Percentiles rank a stretch among this genome's conserved stretches.
phyloP scores from a whole-genome alignment of 2,113 vertebrate genomes.

The Meriones unguiculatus region DNA sequence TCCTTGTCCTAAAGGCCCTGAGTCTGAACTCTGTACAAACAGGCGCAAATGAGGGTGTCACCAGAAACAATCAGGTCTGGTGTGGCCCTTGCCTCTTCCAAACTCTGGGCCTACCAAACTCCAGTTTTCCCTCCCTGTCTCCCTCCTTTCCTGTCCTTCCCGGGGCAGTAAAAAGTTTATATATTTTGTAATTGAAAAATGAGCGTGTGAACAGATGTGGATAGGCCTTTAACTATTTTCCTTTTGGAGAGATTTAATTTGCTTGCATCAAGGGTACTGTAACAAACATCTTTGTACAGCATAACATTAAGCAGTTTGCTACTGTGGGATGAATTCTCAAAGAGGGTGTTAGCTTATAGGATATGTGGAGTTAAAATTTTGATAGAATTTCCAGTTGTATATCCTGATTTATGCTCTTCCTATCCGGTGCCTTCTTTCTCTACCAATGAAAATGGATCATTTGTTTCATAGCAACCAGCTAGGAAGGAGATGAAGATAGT shows the following conservation, averaged over 20 bases:
- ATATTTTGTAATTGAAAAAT: not conserved
- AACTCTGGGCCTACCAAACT: not conserved
- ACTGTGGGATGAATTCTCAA: not conserved
- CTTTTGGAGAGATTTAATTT: constrained; percentile 14
- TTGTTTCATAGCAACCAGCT: constrained; percentile 29
- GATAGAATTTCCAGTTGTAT: not conserved
- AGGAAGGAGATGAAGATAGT: not conserved
- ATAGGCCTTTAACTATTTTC: not conserved
- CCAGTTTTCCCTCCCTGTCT: not conserved
- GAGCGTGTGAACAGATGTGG: not conserved
- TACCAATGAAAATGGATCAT: not conserved
- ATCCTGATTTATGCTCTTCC: not conserved
- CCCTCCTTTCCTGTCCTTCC: not conserved
- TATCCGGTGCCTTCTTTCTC: not conserved
- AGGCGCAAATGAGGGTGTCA: not conserved
- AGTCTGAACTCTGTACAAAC: not conserved
- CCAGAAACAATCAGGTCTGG: not conserved
- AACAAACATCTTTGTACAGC: not conserved
- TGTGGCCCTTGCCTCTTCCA: not conserved
- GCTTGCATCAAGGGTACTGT: not conserved
- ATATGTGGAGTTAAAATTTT: not conserved
- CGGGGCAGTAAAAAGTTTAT: not conserved
- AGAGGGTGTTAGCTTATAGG: not conserved
- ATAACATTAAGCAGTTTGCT: not conserved
- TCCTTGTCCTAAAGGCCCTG: not conserved